Conservation (phyloP, 1,140 invertebrate genomes). For the Liolophura sinensis region DNA sequence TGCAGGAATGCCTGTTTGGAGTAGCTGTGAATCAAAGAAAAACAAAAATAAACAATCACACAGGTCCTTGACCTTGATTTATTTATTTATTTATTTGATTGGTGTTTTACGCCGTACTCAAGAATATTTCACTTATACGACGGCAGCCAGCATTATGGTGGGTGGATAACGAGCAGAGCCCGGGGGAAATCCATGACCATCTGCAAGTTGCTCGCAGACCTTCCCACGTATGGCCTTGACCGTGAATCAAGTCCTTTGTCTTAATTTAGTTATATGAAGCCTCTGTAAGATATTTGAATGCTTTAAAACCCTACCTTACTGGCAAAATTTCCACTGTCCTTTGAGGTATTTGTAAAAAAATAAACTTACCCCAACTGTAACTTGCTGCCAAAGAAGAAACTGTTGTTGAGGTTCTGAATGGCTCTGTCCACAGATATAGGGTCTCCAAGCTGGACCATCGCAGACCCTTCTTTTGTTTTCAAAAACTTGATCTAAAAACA, state of each 20-base stretch:
- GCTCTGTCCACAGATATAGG: slow-evolving; percentile 90
- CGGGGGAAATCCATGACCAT: too few relatives aligned
- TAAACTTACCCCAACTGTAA: slow-evolving; percentile 66
- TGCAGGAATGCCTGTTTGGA: slow-evolving; percentile 96
- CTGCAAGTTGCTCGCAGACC: too few relatives aligned
- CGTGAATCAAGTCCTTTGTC: neutral
- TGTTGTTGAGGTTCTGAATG: slow-evolving; percentile 92
- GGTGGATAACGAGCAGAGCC: too few relatives aligned
- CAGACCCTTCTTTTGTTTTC: slow-evolving; percentile 97
- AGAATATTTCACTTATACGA: too few relatives aligned
- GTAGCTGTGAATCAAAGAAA: slow-evolving; percentile 64
- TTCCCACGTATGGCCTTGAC: too few relatives aligned
- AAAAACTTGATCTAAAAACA: slow-evolving; percentile 92
- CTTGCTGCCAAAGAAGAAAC: slow-evolving; percentile 75
- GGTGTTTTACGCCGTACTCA: too few relatives aligned
- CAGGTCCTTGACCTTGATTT: too few relatives aligned
- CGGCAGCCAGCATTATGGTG: too few relatives aligned
- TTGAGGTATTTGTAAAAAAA: neutral
- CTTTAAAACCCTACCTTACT: too few relatives aligned
- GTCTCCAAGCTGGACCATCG: slow-evolving; percentile 99
- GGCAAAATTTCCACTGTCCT: too few relatives aligned
- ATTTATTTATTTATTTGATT: neutral
- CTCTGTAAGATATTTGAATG: too few relatives aligned
- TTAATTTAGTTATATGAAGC: neutral
- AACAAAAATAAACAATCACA: too few relatives aligned